Evolutionary conservation across 2,888 invertebrate species (phyloP), one percentile per base, ranked within the genome.

Genomic region (Caenorhabditis sp.): DNA sequence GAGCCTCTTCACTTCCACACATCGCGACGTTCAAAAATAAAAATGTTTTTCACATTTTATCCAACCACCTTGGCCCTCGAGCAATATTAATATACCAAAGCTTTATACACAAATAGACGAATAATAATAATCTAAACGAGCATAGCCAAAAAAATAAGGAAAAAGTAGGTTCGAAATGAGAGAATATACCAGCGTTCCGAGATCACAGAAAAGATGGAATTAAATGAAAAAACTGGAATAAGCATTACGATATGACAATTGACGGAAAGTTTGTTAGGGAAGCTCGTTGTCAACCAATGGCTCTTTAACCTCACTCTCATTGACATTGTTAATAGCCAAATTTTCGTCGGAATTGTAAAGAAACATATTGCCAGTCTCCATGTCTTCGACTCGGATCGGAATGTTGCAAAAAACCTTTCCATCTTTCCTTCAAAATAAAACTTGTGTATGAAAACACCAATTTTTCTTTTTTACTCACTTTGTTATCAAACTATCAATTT

Each of bases 311-410:
- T 68, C 67, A 27, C 4, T 55, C 14, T 55, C 55, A 14, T 26
- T 27, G 24, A 21, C 55, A 26, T 17, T 19, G 31, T 17, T 36
- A 3, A 21, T 19, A 3, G 65, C 68, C 23, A 73, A 50, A 57
- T 67, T 69, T 50, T 75, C 75, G 43, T 75, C 69, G 1, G 75
- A 75, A 21, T 68, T 67, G 64, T 75, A 75, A n/a, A 75, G 50
- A 31, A 75, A 75, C 69, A 66, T 75, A 19, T 69, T 69, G n/a
- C 75, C 75, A 1, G 75, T 75, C 27, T 75, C 75, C 49, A 75
- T 69, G 36, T 75, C 75, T 27, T 69, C 68, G 5, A 75, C 75
- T 67, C 66, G 62, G 37, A 75, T 75, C n/a, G 75, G 75, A 27
- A 75, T 75, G 62, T 75, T 68, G 17, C 75, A 75, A 26, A 75